Base-by-base conservation (phyloP, 2,113 vertebrate species). In the Eidolon helvum region DNA sequence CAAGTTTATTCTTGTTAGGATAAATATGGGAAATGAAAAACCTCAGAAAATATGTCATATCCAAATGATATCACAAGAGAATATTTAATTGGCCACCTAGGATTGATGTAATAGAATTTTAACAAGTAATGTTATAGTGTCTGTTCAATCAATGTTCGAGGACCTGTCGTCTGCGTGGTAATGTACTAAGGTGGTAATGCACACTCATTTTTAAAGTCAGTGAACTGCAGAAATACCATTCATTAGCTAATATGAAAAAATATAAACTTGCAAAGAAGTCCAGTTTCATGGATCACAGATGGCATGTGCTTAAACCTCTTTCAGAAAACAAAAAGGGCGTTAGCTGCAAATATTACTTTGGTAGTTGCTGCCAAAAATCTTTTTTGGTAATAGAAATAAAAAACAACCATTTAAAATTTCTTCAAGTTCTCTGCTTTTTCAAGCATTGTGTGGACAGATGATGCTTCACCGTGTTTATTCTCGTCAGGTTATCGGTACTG, bases 341-440 rank as follows among this genome's bases (percentile, higher is more conserved):
- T 68, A 77, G 40, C 91, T 95, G 9, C 28, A 93, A 92, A 40
- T 78, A 84, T 26, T 91, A 40, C 43, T 74, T 84, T 48, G 50
- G 65, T 65, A 66, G 50, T 92, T 97, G 63, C 79, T 92, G 68
- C 57, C 74, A 86, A 48, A 88, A 95, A 77, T 84, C 22, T 24
- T 84, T 65, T 96, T 91, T 87, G 24, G 24, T 74, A 87, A 93
- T 95, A 71, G 87, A 95, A 92, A 71, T 92, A 63, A 55, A 91
- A 93, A 93, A 24, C 33, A 91, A 19, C 30, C 3, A 10, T 86
- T 87, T 63, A 87, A 80, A 84, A 88, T 72, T 21, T 72, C 38
- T 95, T 11, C 45, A 71, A 48, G 35, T 80, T 95, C 21, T 74
- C 66, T 95, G 68, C 43, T 88, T 97, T 90, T n/a, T 88, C 94